Percentiles rank a stretch among this genome's conserved stretches.
phyloP scores from a whole-genome alignment of 2,888 invertebrate genomes.

The Drosophila longiperda region DNA sequence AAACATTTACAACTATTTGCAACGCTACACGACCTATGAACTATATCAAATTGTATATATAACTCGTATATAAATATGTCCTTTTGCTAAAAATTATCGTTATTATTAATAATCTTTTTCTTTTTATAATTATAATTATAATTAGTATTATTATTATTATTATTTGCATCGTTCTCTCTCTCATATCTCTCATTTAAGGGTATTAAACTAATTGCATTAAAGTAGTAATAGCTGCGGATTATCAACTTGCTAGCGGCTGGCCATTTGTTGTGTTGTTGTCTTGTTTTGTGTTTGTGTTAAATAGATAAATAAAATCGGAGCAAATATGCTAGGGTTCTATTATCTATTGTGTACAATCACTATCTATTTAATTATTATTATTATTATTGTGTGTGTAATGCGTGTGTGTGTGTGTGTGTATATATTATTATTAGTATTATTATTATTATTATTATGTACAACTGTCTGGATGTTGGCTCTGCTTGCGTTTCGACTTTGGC shows the following conservation, averaged over 20 bases:
- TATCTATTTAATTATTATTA: constrained; percentile 58
- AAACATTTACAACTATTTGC: constrained; percentile 77
- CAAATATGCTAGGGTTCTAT: constrained; percentile 63
- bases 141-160: constrained; percentile 51
- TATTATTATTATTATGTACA: constrained; percentile 85
- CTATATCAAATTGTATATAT: constrained; percentile 77
- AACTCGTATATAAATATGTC: constrained; percentile 77
- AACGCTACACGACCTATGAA: constrained; percentile 76
- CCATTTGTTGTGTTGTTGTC: constrained; percentile 27
- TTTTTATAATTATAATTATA: constrained; percentile 19
- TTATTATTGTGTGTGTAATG: constrained; percentile 50
- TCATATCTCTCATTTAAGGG: constrained; percentile 36
- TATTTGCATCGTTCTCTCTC: constrained; percentile 48
- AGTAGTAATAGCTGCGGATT: constrained; percentile 76
- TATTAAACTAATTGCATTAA: constrained; percentile 75
- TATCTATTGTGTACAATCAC: constrained; percentile 65
- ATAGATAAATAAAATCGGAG: constrained; percentile 64
- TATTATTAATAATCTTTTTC: constrained; percentile 49
- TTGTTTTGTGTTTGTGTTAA: constrained; percentile 10
- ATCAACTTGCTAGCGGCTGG: constrained; percentile 67
- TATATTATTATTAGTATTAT: too few relatives aligned
- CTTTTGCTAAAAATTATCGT: constrained; percentile 73
- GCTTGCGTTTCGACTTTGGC: constrained; percentile 85
- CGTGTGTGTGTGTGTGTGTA: constrained; percentile 35
- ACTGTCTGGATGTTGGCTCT: constrained; percentile 90